Conservation (phyloP, 2,113 vertebrate species). For the Anarhynchus alexandrinus region DNA sequence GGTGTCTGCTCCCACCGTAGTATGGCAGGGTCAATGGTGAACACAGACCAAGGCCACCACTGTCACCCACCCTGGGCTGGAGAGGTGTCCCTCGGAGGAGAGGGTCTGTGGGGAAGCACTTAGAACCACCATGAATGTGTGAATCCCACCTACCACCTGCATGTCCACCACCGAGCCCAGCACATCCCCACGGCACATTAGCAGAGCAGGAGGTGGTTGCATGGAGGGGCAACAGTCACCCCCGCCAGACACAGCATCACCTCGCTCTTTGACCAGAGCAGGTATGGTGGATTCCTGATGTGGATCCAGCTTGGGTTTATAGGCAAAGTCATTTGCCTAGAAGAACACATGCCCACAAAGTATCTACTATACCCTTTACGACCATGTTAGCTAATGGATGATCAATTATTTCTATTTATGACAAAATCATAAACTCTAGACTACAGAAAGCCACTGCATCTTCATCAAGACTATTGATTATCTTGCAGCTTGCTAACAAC, state of each 20-base stretch:
- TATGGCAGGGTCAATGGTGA: not conserved
- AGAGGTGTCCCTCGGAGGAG: not conserved
- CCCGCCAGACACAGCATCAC: not conserved
- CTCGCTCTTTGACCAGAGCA: not conserved
- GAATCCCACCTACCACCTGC: not conserved
- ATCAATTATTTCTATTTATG: slow-evolving; percentile 1
- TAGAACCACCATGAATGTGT: not conserved
- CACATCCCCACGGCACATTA: not conserved
- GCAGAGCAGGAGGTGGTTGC: not conserved
- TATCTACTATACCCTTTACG: not conserved
- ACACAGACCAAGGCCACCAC: not conserved
- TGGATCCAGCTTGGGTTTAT: not conserved
- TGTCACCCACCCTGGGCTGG: not conserved
- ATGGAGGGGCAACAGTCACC: not conserved
- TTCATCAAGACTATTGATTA: not conserved
- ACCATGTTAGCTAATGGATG: not conserved
- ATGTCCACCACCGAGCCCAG: not conserved
- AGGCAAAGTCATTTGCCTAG: not conserved
- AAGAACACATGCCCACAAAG: not conserved
- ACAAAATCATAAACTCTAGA: not conserved
- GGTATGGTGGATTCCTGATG: not conserved
- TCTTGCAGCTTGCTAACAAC: not conserved
- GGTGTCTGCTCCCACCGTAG: not conserved
- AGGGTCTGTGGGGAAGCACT: not conserved
- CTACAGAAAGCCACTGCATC: not conserved